Conservation (phyloP, 2,113 vertebrate species). For the Amphiprion ocellaris region DNA sequence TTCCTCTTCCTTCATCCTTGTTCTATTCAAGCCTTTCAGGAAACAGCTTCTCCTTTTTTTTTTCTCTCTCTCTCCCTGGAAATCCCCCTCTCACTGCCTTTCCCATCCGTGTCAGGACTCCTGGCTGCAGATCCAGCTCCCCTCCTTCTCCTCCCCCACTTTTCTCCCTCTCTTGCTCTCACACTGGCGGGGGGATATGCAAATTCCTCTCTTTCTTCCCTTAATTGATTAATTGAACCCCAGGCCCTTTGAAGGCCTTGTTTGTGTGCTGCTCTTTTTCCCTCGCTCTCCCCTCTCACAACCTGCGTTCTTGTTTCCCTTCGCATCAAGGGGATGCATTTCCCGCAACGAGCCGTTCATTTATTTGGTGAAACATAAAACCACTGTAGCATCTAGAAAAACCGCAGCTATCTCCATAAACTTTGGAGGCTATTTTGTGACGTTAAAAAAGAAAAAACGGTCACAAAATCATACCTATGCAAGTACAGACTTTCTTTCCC, state of each 20-base stretch:
- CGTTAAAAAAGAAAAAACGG: too few relatives aligned
- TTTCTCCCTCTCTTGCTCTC: conserved; percentile 47
- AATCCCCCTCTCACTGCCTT: conserved; percentile 71
- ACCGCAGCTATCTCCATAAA: not conserved
- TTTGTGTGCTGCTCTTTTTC: conserved; percentile 73
- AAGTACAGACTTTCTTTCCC: too few relatives aligned
- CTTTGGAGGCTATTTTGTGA: not conserved
- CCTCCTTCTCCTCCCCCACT: conserved; percentile 25
- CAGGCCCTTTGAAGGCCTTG: conserved; percentile 79
- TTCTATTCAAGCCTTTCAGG: conserved; percentile 81
- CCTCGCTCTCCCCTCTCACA: conserved; percentile 55
- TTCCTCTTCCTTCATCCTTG: conserved; percentile 61
- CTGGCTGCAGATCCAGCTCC: conserved; percentile 72
- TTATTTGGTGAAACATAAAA: conserved; percentile 16
- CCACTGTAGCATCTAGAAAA: conserved; percentile 18
- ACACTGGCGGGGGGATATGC: conserved; percentile 76
- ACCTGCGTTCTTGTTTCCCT: conserved; percentile 62
- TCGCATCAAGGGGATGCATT: conserved; percentile 41
- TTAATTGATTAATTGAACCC: conserved; percentile 88
- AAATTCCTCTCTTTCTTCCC: conserved; percentile 84
- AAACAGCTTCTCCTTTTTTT: conserved; percentile 81
- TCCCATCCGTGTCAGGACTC: conserved; percentile 81
- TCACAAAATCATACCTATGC: too few relatives aligned
- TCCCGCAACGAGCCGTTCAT: conserved; percentile 44
- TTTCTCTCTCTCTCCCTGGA: conserved; percentile 50